These are phyloP conservation scores for Hemicentrotus pulcherrimus DNA, from an alignment of 35 echinoderm and acorn worm genomes.

Conservation along the genomic window DNA sequence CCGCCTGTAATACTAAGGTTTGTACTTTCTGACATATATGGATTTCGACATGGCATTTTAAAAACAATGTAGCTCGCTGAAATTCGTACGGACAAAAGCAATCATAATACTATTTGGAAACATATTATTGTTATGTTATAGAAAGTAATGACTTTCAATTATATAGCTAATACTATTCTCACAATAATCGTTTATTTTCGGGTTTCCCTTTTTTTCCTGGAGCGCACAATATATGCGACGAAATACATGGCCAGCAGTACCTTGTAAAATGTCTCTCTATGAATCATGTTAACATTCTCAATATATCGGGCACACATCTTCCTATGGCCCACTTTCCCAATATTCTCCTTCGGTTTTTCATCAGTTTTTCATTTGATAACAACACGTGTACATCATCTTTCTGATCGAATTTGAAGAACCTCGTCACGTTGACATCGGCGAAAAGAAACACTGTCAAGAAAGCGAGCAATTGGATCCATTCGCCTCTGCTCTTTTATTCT, in stretches of 20 bases:
- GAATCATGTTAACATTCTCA: not conserved
- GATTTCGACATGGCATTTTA: no score
- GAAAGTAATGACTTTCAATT: no score
- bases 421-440: not conserved
- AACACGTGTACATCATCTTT: not conserved
- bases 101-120: no score
- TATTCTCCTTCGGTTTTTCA: not conserved
- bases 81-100: no score
- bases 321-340: not conserved
- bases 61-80: no score
- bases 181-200: no score
- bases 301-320: not conserved
- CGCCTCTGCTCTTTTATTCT: constrained; percentile 43
- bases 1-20: no score
- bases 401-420: not conserved
- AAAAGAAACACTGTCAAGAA: constrained; percentile 4
- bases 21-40: no score
- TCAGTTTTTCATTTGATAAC: not conserved
- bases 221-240: no score
- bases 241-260: not conserved
- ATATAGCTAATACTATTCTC: no score
- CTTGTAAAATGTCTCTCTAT: not conserved
- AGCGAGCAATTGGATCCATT: constrained; percentile 48
- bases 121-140: no score
- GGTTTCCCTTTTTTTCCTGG: no score